These are phyloP conservation scores for Parauchenoglanis punctatus DNA, from an alignment of 2,797 vertebrate species.

Conservation along the genomic window DNA sequence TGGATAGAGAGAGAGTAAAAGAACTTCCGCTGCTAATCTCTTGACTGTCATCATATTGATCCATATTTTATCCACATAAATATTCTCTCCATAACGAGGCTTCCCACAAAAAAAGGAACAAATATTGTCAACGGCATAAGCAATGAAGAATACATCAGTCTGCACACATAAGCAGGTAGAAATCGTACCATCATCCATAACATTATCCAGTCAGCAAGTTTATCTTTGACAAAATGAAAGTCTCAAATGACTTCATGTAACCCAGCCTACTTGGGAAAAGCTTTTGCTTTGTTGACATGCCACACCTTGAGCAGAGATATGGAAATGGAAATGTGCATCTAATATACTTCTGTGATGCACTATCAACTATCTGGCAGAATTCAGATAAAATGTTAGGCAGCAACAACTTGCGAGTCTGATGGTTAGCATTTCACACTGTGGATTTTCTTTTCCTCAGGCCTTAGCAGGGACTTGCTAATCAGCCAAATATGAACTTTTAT, in stretches of 20 bases:
- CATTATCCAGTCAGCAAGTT: slow-evolving; percentile 3
- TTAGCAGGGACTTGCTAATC: not conserved
- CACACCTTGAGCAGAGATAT: too few relatives aligned
- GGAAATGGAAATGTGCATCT: not conserved
- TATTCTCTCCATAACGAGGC: not conserved
- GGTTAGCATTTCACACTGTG: not conserved
- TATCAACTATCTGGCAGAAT: not conserved
- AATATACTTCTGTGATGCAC: not conserved
- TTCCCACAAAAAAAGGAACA: not conserved
- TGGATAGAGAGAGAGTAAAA: not conserved
- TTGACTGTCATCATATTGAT: not conserved
- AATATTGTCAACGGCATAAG: not conserved
- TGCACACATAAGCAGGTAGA: not conserved
- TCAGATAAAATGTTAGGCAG: not conserved
- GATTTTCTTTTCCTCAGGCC: not conserved
- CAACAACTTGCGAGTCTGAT: not conserved
- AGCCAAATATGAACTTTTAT: not conserved
- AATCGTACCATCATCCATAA: not conserved
- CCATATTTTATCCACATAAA: slow-evolving; percentile 1
- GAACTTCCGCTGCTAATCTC: not conserved
- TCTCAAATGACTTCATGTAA: not conserved
- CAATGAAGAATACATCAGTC: not conserved
- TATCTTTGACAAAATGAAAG: not conserved
- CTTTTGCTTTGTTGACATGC: not conserved
- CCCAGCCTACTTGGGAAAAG: not conserved